Base-by-base conservation (phyloP, 2,888 invertebrate genomes). In the Pyralis farinalis region DNA sequence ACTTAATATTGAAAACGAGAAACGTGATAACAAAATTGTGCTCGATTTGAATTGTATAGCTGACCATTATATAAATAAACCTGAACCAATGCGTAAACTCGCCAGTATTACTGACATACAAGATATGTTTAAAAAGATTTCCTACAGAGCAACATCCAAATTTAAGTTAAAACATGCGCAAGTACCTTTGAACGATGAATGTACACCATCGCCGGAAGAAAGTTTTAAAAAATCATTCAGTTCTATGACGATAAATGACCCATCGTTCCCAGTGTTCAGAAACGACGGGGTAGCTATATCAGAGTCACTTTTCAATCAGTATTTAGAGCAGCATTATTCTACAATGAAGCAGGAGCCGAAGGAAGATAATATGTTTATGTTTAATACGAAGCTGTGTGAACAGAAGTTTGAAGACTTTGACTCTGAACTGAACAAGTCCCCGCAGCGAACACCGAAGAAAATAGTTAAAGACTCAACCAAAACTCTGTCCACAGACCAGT, bases 171-270 rank as follows among this genome's bases (percentile, higher is more conserved):
- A 78, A 58, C 51, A 63, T 44, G 63, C 80, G 0, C 72, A 79
- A 48, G 55, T 62, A 4, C 58, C 67, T 0, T 35, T 67, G 0
- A 62, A 68, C 28, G 77, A 77, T n/a, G 77, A 82, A 28, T 2
- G 16, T 3, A 43, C 71, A 0, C 72, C 75, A 1, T 70, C 79
- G 0, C 75, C 78, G 1, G 84, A 84, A 34, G 64, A 64, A 3
- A 53, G 61, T n/a, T 46, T 71, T 25, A 44, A 61, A 1, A 80
- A 80, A 43, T 84, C 76, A 33, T 80, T 83, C 27, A 89, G 90
- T 41, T 92, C 91, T 20, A 91, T 93, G 65, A 95, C 95, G 0
- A 94, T 96, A 39, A 92, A 94, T 32, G 96, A 96, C 74, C 96
- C 96, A 1, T 90, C 90, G 44, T 94, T 93, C 84, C 96, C 96